These are phyloP conservation scores for Bettongia penicillata DNA, from an alignment of 2,113 vertebrate species.

Conservation along the genomic window DNA sequence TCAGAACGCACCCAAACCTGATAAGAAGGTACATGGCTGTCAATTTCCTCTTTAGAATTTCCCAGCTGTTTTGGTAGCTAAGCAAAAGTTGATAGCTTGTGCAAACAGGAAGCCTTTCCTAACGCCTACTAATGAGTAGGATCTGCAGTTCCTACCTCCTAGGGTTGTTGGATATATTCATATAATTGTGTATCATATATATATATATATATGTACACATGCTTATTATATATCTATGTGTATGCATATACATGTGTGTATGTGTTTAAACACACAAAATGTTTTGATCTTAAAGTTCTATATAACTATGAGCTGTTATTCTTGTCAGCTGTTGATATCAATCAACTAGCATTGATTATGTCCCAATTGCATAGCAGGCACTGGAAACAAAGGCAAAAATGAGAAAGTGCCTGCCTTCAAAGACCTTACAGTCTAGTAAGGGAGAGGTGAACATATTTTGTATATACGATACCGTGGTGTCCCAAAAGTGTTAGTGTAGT, in stretches of 20 bases:
- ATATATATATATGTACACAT: too few species aligned
- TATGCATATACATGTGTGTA: too few species aligned
- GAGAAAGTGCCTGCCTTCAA: background rate
- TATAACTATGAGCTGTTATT: background rate
- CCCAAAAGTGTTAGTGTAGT: background rate
- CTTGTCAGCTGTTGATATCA: background rate
- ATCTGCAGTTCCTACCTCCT: background rate
- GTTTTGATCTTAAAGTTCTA: background rate
- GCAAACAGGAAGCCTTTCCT: background rate
- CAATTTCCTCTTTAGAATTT: conserved; percentile 52
- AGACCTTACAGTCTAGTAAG: background rate
- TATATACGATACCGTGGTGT: background rate
- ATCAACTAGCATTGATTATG: background rate
- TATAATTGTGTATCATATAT: too few species aligned
- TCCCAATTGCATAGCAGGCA: background rate
- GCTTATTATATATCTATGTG: too few species aligned
- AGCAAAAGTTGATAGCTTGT: conserved; percentile 23
- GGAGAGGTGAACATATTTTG: background rate
- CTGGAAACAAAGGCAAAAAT: background rate
- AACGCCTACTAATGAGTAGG: background rate
- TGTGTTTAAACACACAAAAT: too few species aligned
- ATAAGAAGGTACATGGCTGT: conserved; percentile 92
- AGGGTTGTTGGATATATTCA: background rate
- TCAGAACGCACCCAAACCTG: conserved; percentile 96
- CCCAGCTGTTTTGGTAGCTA: conserved; percentile 39